phyloP scores from a whole-genome alignment of 2,888 invertebrate genomes.

The Diplolepis rosae region DNA sequence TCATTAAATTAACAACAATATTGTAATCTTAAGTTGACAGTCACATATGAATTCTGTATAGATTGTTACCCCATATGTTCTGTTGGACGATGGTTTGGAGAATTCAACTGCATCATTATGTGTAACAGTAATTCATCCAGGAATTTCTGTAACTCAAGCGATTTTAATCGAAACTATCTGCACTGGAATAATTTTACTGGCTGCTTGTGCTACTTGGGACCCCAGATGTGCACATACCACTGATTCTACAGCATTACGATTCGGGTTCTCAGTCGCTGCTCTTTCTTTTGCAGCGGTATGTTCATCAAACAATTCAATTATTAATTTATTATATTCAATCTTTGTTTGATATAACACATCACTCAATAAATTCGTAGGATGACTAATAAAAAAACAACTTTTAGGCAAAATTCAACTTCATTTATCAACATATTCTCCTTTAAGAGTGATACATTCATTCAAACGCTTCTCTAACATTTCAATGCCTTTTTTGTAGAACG shows the following conservation, averaged over 20 bases:
- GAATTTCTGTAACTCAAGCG: constrained; percentile 71
- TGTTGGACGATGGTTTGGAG: constrained; percentile 58
- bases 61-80: constrained; percentile 47
- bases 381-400: too few species aligned
- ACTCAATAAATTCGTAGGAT: too few species aligned
- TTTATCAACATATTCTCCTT: too few species aligned
- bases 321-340: too few species aligned
- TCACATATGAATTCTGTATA: constrained; percentile 54
- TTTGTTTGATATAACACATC: too few species aligned
- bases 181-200: constrained; percentile 79
- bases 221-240: constrained; percentile 79
- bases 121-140: constrained; percentile 77
- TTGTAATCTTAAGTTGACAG: too few species aligned
- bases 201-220: constrained; percentile 84
- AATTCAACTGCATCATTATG: constrained; percentile 76
- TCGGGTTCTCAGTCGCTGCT: constrained; percentile 80
- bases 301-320: too few species aligned
- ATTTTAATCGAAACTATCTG: constrained; percentile 72
- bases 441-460: too few species aligned
- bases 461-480: too few species aligned
- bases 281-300: constrained; percentile 77
- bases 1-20: too few species aligned
- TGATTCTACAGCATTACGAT: constrained; percentile 81
- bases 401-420: too few species aligned
- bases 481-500: too few species aligned